A percentile compares a stretch with the other conserved stretches of the same genome.
phyloP scores from a whole-genome alignment of 2,888 invertebrate species.

The Diaperis boleti region DNA sequence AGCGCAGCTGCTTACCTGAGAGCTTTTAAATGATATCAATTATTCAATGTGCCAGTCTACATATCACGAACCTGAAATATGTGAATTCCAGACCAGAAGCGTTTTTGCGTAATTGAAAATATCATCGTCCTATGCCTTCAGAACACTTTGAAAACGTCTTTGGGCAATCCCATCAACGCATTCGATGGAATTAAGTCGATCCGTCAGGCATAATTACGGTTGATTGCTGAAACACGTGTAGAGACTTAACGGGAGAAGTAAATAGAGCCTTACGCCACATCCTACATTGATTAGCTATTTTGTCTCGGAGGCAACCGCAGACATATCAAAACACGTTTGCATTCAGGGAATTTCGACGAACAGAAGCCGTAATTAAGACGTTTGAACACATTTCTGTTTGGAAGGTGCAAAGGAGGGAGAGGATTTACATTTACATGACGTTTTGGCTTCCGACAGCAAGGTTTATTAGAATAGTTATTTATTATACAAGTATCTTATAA shows the following conservation, averaged over 20 bases:
- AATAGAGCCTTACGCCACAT: conserved; percentile 5
- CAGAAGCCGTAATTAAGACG: conserved; percentile 25
- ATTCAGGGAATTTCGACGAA: conserved; percentile 9
- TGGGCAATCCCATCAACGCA: not conserved
- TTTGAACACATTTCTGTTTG: conserved; percentile 24
- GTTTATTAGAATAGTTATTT: not conserved
- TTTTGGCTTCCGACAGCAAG: not conserved
- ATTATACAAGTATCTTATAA: too few relatives aligned
- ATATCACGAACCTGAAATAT: conserved; percentile 49
- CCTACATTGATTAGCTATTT: conserved; percentile 30
- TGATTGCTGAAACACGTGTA: conserved; percentile 29
- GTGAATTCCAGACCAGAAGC: conserved; percentile 38
- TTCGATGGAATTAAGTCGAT: conserved; percentile 15
- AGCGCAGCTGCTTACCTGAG: conserved; percentile 48
- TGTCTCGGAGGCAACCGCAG: conserved; percentile 26
- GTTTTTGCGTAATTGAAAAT: conserved; percentile 48
- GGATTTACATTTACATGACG: not conserved
- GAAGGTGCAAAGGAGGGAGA: not conserved
- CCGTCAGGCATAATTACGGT: conserved; percentile 20
- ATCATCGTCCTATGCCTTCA: conserved; percentile 14
- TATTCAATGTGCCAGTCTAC: conserved; percentile 51
- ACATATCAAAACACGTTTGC: conserved; percentile 23
- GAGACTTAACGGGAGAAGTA: conserved; percentile 4
- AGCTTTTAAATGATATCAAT: conserved; percentile 55
- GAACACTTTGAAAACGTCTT: not conserved